These are phyloP conservation scores for Euthynnus affinis DNA, from an alignment of 2,797 vertebrate genomes.

Conservation along the genomic window DNA sequence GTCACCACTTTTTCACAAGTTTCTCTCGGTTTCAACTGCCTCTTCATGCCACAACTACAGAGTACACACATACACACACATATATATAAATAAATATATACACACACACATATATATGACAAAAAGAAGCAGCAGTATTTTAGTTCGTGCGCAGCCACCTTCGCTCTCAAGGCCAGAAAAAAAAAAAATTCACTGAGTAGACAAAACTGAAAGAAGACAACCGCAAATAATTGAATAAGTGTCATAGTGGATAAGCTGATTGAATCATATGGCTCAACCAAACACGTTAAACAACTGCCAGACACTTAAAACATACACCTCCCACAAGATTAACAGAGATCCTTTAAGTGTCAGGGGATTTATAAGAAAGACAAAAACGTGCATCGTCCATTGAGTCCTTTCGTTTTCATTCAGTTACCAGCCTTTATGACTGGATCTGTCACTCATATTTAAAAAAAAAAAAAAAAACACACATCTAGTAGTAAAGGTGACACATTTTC, in stretches of 20 bases:
- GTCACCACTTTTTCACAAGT: not conserved
- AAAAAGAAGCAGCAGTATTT: too few relatives aligned
- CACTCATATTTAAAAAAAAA: not conserved
- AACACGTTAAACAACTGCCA: not conserved
- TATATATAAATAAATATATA: too few relatives aligned
- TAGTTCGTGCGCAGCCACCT: not conserved
- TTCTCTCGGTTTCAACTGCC: not conserved
- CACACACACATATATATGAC: too few relatives aligned
- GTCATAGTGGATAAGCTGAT: not conserved
- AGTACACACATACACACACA: too few relatives aligned
- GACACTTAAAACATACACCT: not conserved
- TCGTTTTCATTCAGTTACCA: not conserved
- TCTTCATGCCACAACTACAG: too few relatives aligned
- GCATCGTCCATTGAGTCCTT: too few relatives aligned
- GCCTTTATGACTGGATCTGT: too few relatives aligned
- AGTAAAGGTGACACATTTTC: not conserved
- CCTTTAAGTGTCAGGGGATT: not conserved
- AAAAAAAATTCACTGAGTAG: not conserved
- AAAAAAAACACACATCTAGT: not conserved
- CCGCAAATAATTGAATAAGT: not conserved
- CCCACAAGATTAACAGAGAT: not conserved
- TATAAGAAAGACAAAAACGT: not conserved
- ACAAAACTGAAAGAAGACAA: not conserved
- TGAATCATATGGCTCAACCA: not conserved
- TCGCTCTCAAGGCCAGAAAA: not conserved